Evolutionary conservation across 2,888 invertebrate species (phyloP), one percentile per base, ranked within the genome.

Genomic region (Notocelia uddmanniana): DNA sequence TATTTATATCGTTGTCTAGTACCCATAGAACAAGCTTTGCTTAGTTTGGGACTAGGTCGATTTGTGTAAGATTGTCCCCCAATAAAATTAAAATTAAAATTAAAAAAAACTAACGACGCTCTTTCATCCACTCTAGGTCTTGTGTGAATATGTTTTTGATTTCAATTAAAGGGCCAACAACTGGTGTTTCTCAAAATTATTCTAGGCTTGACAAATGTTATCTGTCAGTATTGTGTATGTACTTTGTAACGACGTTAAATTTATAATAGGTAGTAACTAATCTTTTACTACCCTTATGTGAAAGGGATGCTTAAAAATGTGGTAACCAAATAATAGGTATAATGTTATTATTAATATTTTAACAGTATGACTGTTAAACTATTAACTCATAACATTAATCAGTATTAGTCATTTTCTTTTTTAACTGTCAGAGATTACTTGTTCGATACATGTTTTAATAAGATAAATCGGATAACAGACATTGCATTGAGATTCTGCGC

Each of bases 401-500:
- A 18, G 0, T 31, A 11, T n/a, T 59, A 59, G 19, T 26, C 45
- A 26, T 26, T 45, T 0, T n/a, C 19, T 21, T 67, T 57, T 67
- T 48, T 50, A n/a, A 68, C 48, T 31, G 23, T n/a, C 37, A 23
- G 15, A 21, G 19, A 59, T 62, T 23, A 37, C 41, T 62, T 62
- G 21, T 45, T 69, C 3, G 23, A 31, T 31, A 45, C 13, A n/a
- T 23, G 0, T 64, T 19, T 11, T 26, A 55, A 62, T 62, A 45
- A 62, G 62, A 62, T 60, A 60, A 60, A 69, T 60, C 60, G 50
- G 50, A 58, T 21, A 41, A 54, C 63, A 57, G 19, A 58, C 34
- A 34, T 45, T 18, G 19, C 45, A 69, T 54, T 66, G 69, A 26
- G 54, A 66, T 66, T 76, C 79, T 81, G 74, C 78, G 74, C 81